Percentiles rank a stretch among this genome's conserved stretches.
Conservation (phyloP, 2,113 vertebrate genomes). For the Spermophilus dauricus region DNA sequence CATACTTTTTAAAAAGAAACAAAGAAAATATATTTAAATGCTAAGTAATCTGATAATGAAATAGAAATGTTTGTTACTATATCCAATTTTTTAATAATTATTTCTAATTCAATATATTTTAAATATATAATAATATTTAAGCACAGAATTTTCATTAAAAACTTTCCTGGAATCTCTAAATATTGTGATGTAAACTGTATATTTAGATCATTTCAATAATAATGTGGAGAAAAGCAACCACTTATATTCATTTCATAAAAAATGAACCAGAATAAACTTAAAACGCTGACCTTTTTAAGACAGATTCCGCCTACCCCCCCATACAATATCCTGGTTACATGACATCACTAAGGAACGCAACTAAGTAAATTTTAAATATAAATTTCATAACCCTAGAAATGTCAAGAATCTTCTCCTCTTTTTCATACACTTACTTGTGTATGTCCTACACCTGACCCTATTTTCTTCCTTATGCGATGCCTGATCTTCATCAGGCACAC, state of each 20-base stretch:
- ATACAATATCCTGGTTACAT: neutral
- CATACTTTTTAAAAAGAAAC: neutral
- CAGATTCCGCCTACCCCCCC: neutral
- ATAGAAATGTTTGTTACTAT: neutral
- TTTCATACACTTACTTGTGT: neutral
- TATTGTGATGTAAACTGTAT: neutral
- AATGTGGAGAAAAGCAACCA: neutral
- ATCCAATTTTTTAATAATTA: neutral
- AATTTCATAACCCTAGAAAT: neutral
- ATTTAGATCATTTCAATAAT: neutral
- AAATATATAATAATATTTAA: neutral
- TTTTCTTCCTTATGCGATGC: neutral
- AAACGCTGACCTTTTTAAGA: neutral
- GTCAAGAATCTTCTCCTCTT: neutral
- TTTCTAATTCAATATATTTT: neutral
- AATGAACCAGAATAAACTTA: neutral
- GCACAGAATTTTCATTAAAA: neutral
- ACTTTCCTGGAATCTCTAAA: neutral
- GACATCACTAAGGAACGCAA: neutral
- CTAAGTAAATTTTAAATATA: neutral
- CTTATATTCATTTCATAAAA: neutral
- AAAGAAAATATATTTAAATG: neutral
- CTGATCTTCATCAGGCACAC: too few species aligned
- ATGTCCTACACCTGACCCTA: neutral
- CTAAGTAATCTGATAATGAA: constrained; percentile 2